Evolutionary conservation across 2,113 vertebrate species (phyloP).

Genomic region (Heptranchias perlo): DNA sequence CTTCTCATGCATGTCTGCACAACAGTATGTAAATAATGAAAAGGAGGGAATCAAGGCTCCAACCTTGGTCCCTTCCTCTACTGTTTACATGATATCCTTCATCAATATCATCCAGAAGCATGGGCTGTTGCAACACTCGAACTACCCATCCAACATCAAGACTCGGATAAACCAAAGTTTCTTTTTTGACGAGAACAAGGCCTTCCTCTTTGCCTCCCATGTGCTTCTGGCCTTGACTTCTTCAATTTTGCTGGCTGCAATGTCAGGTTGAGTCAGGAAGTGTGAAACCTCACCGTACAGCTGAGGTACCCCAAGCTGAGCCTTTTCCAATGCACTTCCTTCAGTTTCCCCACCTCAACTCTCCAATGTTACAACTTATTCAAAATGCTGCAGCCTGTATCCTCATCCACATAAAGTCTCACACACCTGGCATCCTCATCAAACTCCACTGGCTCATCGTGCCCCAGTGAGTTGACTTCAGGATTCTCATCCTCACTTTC

Average conservation of each 20-base stretch:
- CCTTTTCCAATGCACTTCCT: neutral
- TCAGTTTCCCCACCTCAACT: neutral
- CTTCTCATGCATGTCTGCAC: neutral
- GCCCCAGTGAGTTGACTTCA: neutral
- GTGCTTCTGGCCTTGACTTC: too few species aligned
- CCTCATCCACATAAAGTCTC: neutral
- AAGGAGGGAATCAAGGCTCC: neutral
- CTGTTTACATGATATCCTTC: neutral
- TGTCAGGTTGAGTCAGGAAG: too few species aligned
- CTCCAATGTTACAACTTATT: neutral
- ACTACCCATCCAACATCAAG: too few species aligned
- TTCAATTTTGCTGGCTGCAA: too few species aligned
- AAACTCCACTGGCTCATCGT: neutral
- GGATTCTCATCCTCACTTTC: neutral
- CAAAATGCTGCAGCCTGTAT: neutral
- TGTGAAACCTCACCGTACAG: too few species aligned
- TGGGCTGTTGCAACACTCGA: too few species aligned
- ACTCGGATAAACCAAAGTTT: too few species aligned
- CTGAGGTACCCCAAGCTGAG: too few species aligned
- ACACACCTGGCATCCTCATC: neutral
- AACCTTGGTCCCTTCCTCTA: neutral
- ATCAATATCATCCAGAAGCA: neutral
- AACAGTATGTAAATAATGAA: neutral
- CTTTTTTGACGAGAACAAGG: too few species aligned
- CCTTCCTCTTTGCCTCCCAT: too few species aligned